These are phyloP conservation scores for Teleopsis dalmanni DNA, from an alignment of 1,140 invertebrate species.

Conservation along the genomic window DNA sequence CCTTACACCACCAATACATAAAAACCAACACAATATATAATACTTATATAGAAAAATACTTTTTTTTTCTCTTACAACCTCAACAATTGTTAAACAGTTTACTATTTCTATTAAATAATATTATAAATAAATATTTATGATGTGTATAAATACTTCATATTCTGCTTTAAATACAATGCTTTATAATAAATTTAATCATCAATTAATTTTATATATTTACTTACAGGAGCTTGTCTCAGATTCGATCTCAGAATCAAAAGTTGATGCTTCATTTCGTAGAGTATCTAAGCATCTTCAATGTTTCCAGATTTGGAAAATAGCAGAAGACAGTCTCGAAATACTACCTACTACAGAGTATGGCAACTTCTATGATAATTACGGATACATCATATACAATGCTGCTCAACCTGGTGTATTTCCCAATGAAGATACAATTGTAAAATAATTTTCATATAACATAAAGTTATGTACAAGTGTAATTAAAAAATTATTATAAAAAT, in stretches of 20 bases:
- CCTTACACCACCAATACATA: too few relatives aligned
- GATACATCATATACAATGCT: slow-evolving; percentile 78
- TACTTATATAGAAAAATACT: too few relatives aligned
- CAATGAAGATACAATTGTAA: slow-evolving; percentile 58
- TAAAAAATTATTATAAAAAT: too few relatives aligned
- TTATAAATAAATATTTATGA: too few relatives aligned
- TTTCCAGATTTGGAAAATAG: slow-evolving; percentile 75
- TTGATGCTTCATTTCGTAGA: slow-evolving; percentile 60
- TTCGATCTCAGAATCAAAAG: slow-evolving; percentile 41
- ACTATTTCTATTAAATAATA: too few relatives aligned
- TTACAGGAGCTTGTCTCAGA: slow-evolving; percentile 35
- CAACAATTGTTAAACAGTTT: too few relatives aligned
- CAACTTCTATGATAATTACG: slow-evolving; percentile 76
- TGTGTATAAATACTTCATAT: too few relatives aligned
- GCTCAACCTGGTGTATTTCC: slow-evolving; percentile 58
- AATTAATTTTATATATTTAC: slow-evolving; percentile 1
- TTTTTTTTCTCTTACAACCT: too few relatives aligned
- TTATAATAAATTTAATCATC: too few relatives aligned
- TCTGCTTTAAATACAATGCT: too few relatives aligned
- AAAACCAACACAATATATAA: too few relatives aligned
- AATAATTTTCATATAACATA: not conserved
- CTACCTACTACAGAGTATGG: slow-evolving; percentile 72
- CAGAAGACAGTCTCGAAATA: slow-evolving; percentile 69
- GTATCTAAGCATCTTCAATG: slow-evolving; percentile 62
- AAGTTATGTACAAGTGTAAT: not conserved